Conservation (phyloP, 2,113 vertebrate species). For the Sisor rabdophorus region DNA sequence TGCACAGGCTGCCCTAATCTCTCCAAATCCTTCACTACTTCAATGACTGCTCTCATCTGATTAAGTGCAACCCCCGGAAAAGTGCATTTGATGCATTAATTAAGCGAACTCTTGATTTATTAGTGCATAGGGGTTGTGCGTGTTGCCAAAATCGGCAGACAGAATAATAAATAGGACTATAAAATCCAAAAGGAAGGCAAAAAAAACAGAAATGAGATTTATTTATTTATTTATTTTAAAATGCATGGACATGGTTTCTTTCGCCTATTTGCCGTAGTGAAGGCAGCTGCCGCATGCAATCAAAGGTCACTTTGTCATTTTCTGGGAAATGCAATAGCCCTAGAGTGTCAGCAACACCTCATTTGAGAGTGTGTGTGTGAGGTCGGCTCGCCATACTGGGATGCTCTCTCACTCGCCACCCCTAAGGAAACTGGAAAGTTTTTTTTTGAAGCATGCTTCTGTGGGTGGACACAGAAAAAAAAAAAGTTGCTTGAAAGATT, state of each 20-base stretch:
- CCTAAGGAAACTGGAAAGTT: conserved; percentile 52
- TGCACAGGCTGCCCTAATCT: conserved; percentile 65
- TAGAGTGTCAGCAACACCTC: conserved; percentile 46
- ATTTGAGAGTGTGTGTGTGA: conserved; percentile 26
- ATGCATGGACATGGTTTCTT: conserved; percentile 13
- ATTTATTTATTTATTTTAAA: neutral
- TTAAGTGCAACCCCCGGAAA: conserved; percentile 64
- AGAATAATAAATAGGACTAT: neutral
- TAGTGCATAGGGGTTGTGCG: neutral
- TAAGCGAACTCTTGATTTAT: conserved; percentile 55
- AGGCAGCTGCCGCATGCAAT: conserved; percentile 57
- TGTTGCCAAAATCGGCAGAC: neutral
- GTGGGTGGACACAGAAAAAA: conserved; percentile 51
- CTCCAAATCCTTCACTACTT: conserved; percentile 65
- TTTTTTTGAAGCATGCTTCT: conserved; percentile 62
- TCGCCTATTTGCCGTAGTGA: conserved; percentile 1
- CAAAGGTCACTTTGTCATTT: conserved; percentile 62
- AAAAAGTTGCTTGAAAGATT: conserved; percentile 71
- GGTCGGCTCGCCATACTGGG: conserved; percentile 41
- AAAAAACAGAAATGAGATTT: neutral
- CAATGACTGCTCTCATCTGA: conserved; percentile 63
- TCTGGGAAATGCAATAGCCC: conserved; percentile 47
- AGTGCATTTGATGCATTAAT: conserved; percentile 64
- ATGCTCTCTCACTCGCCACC: conserved; percentile 48
- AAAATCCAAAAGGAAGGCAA: neutral